Conservation (phyloP, 2,888 invertebrate genomes). For the Platerodrilus igneus region DNA sequence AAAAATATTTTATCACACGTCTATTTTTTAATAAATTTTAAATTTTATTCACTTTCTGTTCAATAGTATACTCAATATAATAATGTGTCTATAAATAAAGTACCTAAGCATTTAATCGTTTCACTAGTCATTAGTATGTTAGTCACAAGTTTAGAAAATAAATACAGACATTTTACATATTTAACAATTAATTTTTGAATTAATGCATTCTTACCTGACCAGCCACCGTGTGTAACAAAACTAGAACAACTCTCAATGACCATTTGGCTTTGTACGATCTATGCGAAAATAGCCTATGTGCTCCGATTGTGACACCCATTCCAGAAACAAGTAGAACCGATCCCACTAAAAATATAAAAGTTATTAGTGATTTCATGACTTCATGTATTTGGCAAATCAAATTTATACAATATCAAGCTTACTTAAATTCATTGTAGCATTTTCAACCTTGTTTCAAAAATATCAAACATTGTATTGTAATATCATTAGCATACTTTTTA, state of each 20-base stretch:
- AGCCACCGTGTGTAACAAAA: slow-evolving; percentile 64
- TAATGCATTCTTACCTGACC: slow-evolving; percentile 61
- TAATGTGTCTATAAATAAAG: no score
- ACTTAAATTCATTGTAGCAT: not conserved
- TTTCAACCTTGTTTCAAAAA: not conserved
- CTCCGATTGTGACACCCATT: slow-evolving; percentile 73
- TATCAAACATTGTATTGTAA: no score
- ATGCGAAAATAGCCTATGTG: slow-evolving; percentile 76
- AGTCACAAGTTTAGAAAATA: no score
- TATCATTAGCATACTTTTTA: no score
- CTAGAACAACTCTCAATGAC: slow-evolving; percentile 57
- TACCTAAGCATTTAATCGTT: no score
- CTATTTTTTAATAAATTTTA: no score
- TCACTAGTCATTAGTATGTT: no score
- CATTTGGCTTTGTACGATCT: slow-evolving; percentile 69
- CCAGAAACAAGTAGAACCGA: slow-evolving; percentile 40
- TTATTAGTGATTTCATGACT: slow-evolving; percentile 2
- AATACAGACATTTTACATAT: not conserved
- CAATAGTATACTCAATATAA: no score
- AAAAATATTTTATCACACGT: no score
- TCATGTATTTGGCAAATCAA: no score
- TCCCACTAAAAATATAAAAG: slow-evolving; percentile 37
- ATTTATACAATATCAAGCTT: not conserved
- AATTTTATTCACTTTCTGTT: no score
- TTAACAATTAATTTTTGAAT: not conserved